A percentile compares a stretch with the other conserved stretches of the same genome.
phyloP scores from a whole-genome alignment of 1,140 invertebrate genomes.

The Drosophila busckii region DNA sequence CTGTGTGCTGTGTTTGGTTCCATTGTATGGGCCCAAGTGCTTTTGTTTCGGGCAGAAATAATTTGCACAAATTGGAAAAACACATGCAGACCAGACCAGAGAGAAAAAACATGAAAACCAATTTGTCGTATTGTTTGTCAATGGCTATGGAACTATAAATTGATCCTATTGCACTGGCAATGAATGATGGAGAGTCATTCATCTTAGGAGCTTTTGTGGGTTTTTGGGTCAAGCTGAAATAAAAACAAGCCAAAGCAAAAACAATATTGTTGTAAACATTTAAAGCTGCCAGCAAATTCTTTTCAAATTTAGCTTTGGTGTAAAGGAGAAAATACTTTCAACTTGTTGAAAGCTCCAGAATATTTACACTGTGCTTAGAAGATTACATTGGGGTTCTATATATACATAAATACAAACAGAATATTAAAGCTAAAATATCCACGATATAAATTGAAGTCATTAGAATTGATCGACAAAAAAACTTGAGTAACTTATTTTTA shows the following conservation, averaged over 20 bases:
- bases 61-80: conserved; percentile 56
- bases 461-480: too few relatives aligned
- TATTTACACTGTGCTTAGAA: too few relatives aligned
- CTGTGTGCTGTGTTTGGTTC: not conserved
- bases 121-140: conserved; percentile 64
- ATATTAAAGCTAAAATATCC: too few relatives aligned
- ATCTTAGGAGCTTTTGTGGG: conserved; percentile 14
- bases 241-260: not conserved
- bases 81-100: conserved; percentile 22
- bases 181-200: conserved; percentile 34
- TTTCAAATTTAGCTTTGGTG: not conserved
- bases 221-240: conserved; percentile 24
- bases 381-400: too few relatives aligned
- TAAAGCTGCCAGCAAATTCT: not conserved
- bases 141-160: conserved; percentile 34
- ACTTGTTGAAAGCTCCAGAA: too few relatives aligned
- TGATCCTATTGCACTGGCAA: conserved; percentile 7
- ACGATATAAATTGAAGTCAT: too few relatives aligned
- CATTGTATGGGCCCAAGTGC: too few relatives aligned
- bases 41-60: conserved; percentile 64
- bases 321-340: too few relatives aligned
- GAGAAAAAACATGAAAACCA: conserved; percentile 50
- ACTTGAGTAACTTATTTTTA: too few relatives aligned
- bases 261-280: not conserved
- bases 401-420: too few relatives aligned